Evolutionary conservation across 37 sponge, comb jelly and placozoan genomes (phyloP), one percentile per base, ranked within the genome.

Genomic region (Eunapius fragilis): DNA sequence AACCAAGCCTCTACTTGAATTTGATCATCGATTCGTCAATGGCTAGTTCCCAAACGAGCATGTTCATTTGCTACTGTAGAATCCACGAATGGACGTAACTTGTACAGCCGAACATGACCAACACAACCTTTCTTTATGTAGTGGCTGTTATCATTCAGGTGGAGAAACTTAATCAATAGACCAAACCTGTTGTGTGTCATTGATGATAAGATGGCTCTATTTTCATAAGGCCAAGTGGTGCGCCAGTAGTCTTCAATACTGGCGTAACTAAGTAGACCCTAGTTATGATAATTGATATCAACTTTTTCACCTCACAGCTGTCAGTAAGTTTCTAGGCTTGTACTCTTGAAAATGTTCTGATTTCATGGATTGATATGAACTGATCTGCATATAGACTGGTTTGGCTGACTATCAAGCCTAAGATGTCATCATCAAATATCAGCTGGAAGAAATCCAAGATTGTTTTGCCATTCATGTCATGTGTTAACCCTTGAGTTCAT

Each of bases 21-120:
- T 76, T 37, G 33, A 87, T 36, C 81, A 87, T 87, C 4, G 75
- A 71, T 58, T 87, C 80, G 35, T 85, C 86, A 26, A 77, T 48
- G 19, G 79, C 71, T 6, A 85, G 41, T 6, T 70, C 25, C 34
- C 34, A 74, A 37, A n/a, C 24, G 3, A 75, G 87, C 0, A n/a
- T n/a, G 47, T 87, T 80, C 32, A 32, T 12, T 75, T 19, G 78
- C 38, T 31, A 85, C 12, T 6, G 77, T 45, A 31, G 37, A 27
- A 27, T 76, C 38, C 31, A 85, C 31, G 6, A 85, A 28, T 22
- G n/a, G 70, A 26, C 67, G 31, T 25, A 85, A 17, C 71, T 85
- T 85, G 83, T 82, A 36, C 35, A 82, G n/a, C 35, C 47, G 25
- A 23, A 11, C 73, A 71, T 71, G 83, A 31, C 73, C 32, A 12